A percentile compares a stretch with the other conserved stretches of the same genome.
These are phyloP conservation scores for Peromyscus attwateri DNA, from an alignment of 2,797 vertebrate genomes.

Conservation along the genomic window DNA sequence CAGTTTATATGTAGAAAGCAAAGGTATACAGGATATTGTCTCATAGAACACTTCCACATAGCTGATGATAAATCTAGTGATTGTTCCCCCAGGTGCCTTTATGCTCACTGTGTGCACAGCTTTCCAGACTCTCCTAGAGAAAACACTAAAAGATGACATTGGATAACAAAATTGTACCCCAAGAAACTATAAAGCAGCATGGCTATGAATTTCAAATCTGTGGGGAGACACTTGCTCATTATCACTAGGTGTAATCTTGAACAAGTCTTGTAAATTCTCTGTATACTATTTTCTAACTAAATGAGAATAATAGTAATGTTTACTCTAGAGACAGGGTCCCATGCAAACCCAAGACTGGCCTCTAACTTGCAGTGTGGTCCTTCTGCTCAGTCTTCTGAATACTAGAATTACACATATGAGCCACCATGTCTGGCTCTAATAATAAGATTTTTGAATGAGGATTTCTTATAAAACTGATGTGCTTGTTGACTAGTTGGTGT, in stretches of 20 bases:
- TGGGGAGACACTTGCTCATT: not conserved
- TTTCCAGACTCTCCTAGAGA: not conserved
- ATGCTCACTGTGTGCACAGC: not conserved
- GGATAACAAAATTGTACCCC: not conserved
- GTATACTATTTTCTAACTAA: not conserved
- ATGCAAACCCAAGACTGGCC: not conserved
- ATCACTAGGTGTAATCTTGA: not conserved
- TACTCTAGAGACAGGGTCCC: not conserved
- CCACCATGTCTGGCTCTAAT: not conserved
- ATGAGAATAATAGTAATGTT: not conserved
- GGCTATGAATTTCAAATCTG: not conserved
- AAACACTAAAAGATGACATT: not conserved
- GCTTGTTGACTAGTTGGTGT: not conserved
- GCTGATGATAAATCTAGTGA: not conserved
- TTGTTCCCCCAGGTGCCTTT: no score
- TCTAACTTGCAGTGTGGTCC: not conserved
- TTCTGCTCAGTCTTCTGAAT: not conserved
- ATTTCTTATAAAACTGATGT: not conserved
- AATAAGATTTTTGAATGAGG: not conserved
- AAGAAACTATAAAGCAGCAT: not conserved
- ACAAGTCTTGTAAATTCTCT: not conserved
- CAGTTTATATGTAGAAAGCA: not conserved
- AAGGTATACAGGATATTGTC: not conserved
- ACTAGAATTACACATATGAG: not conserved
- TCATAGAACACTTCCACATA: not conserved